These are phyloP conservation scores for Danionella dracula DNA, from an alignment of 2,797 vertebrate species.

Conservation along the genomic window DNA sequence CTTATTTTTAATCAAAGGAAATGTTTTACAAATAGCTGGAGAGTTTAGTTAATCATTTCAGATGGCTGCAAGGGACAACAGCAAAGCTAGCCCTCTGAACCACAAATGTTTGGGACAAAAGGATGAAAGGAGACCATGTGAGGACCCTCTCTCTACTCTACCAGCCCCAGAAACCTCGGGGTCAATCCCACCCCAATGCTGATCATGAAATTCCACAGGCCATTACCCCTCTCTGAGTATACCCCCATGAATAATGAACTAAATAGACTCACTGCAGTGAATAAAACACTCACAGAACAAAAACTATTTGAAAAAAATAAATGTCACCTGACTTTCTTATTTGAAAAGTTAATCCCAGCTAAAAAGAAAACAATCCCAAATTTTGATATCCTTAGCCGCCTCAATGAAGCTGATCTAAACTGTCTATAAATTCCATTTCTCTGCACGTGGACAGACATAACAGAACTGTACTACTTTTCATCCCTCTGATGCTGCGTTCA, in stretches of 20 bases:
- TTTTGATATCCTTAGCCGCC: background rate
- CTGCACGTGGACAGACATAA: conserved; percentile 1
- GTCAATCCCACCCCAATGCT: conserved; percentile 34
- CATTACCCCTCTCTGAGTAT: background rate
- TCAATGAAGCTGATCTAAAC: conserved; percentile 11
- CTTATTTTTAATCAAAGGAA: conserved; percentile 26
- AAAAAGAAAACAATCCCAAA: background rate
- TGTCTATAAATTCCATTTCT: conserved; percentile 11
- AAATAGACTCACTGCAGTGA: conserved; percentile 32
- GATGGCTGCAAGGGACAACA: background rate
- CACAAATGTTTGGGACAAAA: conserved; percentile 2
- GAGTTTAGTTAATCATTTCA: conserved; percentile 5
- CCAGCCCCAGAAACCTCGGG: conserved; percentile 9
- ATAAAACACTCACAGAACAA: conserved; percentile 15
- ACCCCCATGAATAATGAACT: conserved; percentile 15
- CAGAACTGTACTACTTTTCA: background rate
- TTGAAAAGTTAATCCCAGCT: background rate
- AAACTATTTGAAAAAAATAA: conserved; percentile 1
- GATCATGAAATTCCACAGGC: conserved; percentile 37
- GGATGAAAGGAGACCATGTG: conserved; percentile 11
- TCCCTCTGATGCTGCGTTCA: too few relatives aligned
- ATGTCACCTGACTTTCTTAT: background rate
- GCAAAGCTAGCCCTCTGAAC: conserved; percentile 23
- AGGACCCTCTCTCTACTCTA: background rate
- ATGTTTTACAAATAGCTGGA: conserved; percentile 17